Percentiles rank a stretch among this genome's conserved stretches.
Evolutionary conservation across 2,113 vertebrate species (phyloP).

Genomic region (Gorsachius goisagi): DNA sequence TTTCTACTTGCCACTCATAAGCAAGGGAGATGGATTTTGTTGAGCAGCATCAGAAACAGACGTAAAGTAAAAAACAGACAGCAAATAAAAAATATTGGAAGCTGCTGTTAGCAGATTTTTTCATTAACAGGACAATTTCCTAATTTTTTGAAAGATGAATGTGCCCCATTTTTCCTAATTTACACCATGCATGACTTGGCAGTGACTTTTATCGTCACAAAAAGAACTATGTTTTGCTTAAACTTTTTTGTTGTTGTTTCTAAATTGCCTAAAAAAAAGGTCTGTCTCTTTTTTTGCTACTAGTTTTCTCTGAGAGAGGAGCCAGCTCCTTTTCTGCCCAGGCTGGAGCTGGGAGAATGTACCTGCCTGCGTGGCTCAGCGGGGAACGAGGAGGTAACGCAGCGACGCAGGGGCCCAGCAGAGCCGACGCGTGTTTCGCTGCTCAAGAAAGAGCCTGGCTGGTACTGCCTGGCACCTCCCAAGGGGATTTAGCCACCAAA

Average conservation of each 20-base stretch:
- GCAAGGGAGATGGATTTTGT: neutral
- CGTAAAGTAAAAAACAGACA: neutral
- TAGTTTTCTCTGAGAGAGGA: neutral
- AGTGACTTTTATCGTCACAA: neutral
- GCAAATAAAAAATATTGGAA: neutral
- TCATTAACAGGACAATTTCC: neutral
- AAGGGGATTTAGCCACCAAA: neutral
- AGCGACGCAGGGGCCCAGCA: accelerated
- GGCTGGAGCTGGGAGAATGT: neutral
- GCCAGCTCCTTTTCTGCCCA: neutral
- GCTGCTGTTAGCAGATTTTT: neutral
- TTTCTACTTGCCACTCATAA: neutral
- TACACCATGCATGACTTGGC: neutral
- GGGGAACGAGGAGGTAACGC: neutral
- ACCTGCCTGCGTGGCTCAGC: neutral
- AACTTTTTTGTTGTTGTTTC: neutral
- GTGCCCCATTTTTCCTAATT: neutral
- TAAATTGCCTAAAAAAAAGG: neutral
- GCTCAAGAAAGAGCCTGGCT: neutral
- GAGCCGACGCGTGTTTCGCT: accelerated
- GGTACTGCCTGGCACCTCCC: neutral
- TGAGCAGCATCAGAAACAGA: neutral
- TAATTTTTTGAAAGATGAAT: neutral
- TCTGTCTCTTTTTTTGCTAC: neutral
- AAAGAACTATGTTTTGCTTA: neutral